Evolutionary conservation across 2,888 invertebrate genomes (phyloP).

Genomic region (Malacosoma neustria): DNA sequence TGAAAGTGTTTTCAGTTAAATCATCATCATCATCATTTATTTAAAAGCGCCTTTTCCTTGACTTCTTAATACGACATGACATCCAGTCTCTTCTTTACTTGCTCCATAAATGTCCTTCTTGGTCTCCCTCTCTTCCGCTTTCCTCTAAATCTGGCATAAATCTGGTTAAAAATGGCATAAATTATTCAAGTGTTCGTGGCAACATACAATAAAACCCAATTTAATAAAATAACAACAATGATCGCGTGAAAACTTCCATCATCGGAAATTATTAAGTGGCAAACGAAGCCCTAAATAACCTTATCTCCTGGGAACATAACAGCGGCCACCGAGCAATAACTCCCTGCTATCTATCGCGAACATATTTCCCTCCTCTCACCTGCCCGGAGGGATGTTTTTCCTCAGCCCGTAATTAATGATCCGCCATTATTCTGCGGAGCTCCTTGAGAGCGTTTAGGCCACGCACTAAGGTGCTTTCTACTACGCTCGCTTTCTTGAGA

Average conservation of each 20-base stretch:
- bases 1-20: too few species aligned
- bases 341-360: constrained; percentile 21
- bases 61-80: too few species aligned
- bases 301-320: constrained; percentile 12
- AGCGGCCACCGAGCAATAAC: constrained; percentile 13
- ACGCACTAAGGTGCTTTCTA: constrained; percentile 1
- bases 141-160: too few species aligned
- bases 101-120: too few species aligned
- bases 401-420: constrained; percentile 23
- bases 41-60: too few species aligned
- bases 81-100: too few species aligned
- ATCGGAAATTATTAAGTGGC: not conserved
- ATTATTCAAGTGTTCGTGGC: too few species aligned
- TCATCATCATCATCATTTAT: too few species aligned
- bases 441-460: constrained; percentile 9
- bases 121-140: too few species aligned
- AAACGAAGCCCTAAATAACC: constrained; percentile 7
- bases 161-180: too few species aligned
- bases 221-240: not conserved
- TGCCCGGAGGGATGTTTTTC: constrained; percentile 19
- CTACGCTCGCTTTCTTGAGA: too few species aligned
- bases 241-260: not conserved
- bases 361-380: constrained; percentile 20
- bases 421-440: constrained; percentile 20
- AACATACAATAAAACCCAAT: too few species aligned